Evolutionary conservation across 2,888 invertebrate species (phyloP), one percentile per base, ranked within the genome.

Genomic region (Euzophera pinguis): DNA sequence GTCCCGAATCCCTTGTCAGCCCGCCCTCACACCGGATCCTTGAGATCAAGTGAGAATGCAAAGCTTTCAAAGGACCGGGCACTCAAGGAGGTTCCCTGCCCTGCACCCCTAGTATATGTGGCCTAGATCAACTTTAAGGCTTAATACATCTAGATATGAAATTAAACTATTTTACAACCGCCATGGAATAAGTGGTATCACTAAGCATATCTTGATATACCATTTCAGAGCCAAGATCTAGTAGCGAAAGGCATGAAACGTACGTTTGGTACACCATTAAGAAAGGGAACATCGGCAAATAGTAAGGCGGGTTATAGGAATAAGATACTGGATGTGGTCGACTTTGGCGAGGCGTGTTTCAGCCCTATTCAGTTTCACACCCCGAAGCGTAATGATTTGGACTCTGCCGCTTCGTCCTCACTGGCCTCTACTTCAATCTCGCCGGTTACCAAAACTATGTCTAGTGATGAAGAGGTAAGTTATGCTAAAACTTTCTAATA

Each of bases 391-490:
- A 63, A 53, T 3, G 69, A 70, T 22, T 70, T 67, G 12, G 67
- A 63, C 4, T 79, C 82, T 0, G 69, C 67, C 3, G 65, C 80
- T 0, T 78, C 83, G 0, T 82, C 82, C 0, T 82, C 84, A 0
- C 63, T 85, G 10, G 77, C 82, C 0, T 82, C 80, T 1, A 62
- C 67, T 1, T 85, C 85, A 1, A 85, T 87, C 55, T 89, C 88
- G 1, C 88, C 88, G 1, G 79, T 87, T 1, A 70, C 70, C 5
- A 85, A 86, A 66, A 62, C 65, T 3, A 54, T 59, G n/a, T 84
- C 84, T 1, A 87, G 83, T 61, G 87, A 87, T 71, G 87, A 87
- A 58, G 86, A 87, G 78, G 88, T 86, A 59, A 55, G 57, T 16
- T 39, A 8, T 37, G 14, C 6, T 3, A 1, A 38, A 2, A 5